Base-by-base conservation (phyloP, 2,797 vertebrate species). In the Chaunax sp. region DNA sequence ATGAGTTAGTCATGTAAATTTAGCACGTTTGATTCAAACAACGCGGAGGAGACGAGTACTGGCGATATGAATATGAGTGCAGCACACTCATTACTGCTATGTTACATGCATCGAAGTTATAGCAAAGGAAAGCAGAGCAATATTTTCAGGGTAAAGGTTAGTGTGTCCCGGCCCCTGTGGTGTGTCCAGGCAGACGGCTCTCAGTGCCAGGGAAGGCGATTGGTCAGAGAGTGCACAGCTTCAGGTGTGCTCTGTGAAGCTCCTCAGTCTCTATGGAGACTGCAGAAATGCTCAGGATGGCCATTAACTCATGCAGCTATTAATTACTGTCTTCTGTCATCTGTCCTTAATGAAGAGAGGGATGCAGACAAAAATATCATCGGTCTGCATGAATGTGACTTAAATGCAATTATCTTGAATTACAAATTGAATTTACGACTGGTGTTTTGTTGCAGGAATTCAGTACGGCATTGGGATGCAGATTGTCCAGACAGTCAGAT, bases 91-190 rank as follows among this genome's bases (percentile, higher is more conserved):
- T 82, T 82, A 72, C 65, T 50, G 71, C 77, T 64, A 60, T 44
- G 41, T 64, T 81, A 64, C 67, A 71, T 73, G 78, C 87, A 72
- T 74, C 69, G 51, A 69, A 46, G 30, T 25, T 70, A 64, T 84
- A 69, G 82, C 72, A 86, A 87, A 86, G 60, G 71, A 41, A 80
- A 80, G 80, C 70, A 64, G 72, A 72, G 80, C 61, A 69, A 85
- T 83, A 81, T 85, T 89, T 85, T 71, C 75, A 72, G 87, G 86
- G 56, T 82, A 87, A 88, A 91, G 90, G 89, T 87, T 88, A 86
- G 81, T 79, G 89, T 84, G 88, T 81, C 83, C 72, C 56, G 30
- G 74, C 78, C 86, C 87, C 86, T 65, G 87, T 73, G 72, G 88
- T 1, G 82, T 65, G 46, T 69, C 64, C 74, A 19, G 76, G 80